A percentile compares a stretch with the other conserved stretches of the same genome.
Conservation (phyloP, 2,888 invertebrate genomes). For the Stenolophus ochropezus region DNA sequence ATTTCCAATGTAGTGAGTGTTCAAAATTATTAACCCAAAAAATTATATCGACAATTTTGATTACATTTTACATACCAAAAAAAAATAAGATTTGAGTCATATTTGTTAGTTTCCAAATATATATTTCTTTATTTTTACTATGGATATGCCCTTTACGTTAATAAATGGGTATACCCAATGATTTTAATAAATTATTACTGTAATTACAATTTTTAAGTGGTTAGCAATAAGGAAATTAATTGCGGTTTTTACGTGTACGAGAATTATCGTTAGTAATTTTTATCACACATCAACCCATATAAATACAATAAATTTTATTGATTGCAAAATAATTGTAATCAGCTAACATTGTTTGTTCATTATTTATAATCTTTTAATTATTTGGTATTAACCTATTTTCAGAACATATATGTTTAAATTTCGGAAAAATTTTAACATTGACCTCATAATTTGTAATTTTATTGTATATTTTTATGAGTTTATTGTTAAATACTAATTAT, state of each 20-base stretch:
- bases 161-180: too few species aligned
- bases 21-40: too few species aligned
- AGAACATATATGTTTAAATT: neutral
- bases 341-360: neutral
- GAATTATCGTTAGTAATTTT: neutral
- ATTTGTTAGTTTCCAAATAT: too few species aligned
- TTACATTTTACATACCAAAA: too few species aligned
- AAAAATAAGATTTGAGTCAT: too few species aligned
- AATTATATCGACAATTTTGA: too few species aligned
- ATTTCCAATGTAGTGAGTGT: too few species aligned
- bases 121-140: too few species aligned
- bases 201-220: too few species aligned
- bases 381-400: neutral
- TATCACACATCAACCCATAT: neutral
- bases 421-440: neutral
- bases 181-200: too few species aligned
- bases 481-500: neutral
- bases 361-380: conserved; percentile 20
- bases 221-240: neutral
- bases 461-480: neutral
- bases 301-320: conserved; percentile 2
- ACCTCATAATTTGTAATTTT: neutral
- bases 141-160: too few species aligned
- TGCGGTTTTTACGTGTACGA: neutral
- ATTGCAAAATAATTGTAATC: conserved; percentile 4